phyloP scores from a whole-genome alignment of 2,888 invertebrate genomes.

The Ophonus ardosiacus region DNA sequence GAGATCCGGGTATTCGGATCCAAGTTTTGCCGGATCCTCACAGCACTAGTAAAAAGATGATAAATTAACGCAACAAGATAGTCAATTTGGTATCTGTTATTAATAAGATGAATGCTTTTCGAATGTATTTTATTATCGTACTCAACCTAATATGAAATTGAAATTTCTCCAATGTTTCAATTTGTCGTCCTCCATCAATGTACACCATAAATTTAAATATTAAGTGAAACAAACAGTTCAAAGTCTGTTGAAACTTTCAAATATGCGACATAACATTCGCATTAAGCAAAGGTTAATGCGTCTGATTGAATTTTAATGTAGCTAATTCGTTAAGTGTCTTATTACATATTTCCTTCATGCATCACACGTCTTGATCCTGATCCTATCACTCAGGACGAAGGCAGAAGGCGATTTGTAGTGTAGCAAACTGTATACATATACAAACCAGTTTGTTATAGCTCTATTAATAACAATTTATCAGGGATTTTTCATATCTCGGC shows the following conservation, averaged over 20 bases:
- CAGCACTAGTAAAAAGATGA: no score
- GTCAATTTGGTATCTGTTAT: no score
- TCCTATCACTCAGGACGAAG: not conserved
- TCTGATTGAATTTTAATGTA: slow-evolving; percentile 61
- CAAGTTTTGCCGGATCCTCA: no score
- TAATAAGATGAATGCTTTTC: no score
- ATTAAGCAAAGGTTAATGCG: slow-evolving; percentile 53
- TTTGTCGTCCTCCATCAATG: not conserved
- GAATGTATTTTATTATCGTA: not conserved
- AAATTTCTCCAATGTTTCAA: not conserved
- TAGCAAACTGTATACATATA: not conserved
- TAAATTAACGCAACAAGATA: no score
- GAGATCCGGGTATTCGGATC: no score
- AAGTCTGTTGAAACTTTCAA: slow-evolving; percentile 40
- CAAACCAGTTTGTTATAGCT: slow-evolving; percentile 44
- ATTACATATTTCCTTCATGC: slow-evolving; percentile 48
- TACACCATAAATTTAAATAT: not conserved
- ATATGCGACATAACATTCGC: slow-evolving; percentile 14
- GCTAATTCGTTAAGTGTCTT: slow-evolving; percentile 57
- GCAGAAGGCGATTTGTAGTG: slow-evolving; percentile 1
- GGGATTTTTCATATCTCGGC: slow-evolving; percentile 4
- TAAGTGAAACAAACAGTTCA: not conserved
- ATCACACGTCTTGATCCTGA: slow-evolving; percentile 28
- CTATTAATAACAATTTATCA: slow-evolving; percentile 48
- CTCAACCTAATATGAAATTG: not conserved